Conservation (phyloP, 2,113 vertebrate species). For the Poeciliopsis turrubarensis region DNA sequence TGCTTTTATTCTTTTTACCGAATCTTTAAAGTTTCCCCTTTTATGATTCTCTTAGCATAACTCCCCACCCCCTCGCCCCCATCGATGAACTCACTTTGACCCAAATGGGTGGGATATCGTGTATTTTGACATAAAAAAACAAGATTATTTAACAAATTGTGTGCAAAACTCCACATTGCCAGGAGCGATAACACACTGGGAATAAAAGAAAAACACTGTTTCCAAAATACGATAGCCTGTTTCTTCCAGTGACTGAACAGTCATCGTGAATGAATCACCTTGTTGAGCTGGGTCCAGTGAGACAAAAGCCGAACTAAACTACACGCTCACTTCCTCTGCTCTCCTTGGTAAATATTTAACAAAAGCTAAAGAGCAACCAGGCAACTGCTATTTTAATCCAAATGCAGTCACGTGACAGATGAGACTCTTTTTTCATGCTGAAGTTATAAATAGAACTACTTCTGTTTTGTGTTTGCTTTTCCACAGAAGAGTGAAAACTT, state of each 20-base stretch:
- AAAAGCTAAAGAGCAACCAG: slow-evolving; percentile 62
- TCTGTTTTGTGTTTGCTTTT: slow-evolving; percentile 28
- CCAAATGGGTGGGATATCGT: neutral
- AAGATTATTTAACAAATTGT: neutral
- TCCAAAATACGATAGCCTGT: slow-evolving; percentile 5
- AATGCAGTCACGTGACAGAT: slow-evolving; percentile 56
- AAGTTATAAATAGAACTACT: slow-evolving; percentile 60
- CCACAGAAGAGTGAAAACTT: neutral
- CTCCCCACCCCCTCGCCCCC: too few species aligned
- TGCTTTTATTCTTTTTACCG: neutral
- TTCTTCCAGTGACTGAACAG: slow-evolving; percentile 22
- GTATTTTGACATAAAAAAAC: slow-evolving; percentile 3
- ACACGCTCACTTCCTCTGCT: slow-evolving; percentile 45
- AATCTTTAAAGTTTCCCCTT: neutral
- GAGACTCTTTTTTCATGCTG: slow-evolving; percentile 43
- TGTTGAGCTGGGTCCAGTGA: slow-evolving; percentile 27
- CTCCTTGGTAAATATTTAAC: slow-evolving; percentile 66
- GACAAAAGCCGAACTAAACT: slow-evolving; percentile 42
- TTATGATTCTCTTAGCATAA: neutral
- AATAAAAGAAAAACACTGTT: slow-evolving; percentile 13
- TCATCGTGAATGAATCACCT: slow-evolving; percentile 26
- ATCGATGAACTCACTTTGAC: neutral
- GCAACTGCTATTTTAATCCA: slow-evolving; percentile 70
- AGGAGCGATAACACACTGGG: neutral
- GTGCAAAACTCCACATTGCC: neutral